Evolutionary conservation across 1,140 invertebrate genomes (phyloP).

Genomic region (Eriocheir sinensis): DNA sequence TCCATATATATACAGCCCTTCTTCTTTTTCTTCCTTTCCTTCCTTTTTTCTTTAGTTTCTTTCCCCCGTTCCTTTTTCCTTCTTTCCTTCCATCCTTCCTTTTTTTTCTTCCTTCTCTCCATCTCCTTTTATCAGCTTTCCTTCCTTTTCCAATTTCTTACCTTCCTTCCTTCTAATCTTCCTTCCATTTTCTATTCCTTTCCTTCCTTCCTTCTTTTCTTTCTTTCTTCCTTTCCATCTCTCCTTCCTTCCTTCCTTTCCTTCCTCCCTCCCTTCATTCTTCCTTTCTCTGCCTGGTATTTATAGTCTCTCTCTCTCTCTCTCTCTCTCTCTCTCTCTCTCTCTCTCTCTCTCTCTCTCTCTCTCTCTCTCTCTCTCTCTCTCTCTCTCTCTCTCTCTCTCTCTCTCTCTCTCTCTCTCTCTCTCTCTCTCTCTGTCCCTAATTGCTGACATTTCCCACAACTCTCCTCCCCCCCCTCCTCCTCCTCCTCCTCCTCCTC

Average conservation of each 20-base stretch:
- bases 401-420: neutral
- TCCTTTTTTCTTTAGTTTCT: no score
- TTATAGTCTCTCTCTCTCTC: no score
- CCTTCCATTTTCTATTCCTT: neutral
- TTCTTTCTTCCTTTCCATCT: neutral
- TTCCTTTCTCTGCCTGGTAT: no score
- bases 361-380: no score
- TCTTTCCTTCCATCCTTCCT: no score
- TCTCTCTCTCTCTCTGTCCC: neutral
- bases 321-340: no score
- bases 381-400: neutral
- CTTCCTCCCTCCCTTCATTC: no score
- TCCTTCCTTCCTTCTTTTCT: neutral
- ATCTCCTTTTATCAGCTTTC: neutral
- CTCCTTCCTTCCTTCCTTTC: neutral
- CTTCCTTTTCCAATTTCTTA: neutral
- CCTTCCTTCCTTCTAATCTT: no score
- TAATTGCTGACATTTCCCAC: neutral
- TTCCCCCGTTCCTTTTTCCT: neutral
- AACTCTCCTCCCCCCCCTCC: neutral
- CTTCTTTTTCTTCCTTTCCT: no score
- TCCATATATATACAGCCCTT: no score
- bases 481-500: neutral
- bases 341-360: no score
- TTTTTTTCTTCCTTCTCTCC: constrained; percentile 24